phyloP scores from a whole-genome alignment of 1,140 invertebrate species.

The Tetragonula clypearis region DNA sequence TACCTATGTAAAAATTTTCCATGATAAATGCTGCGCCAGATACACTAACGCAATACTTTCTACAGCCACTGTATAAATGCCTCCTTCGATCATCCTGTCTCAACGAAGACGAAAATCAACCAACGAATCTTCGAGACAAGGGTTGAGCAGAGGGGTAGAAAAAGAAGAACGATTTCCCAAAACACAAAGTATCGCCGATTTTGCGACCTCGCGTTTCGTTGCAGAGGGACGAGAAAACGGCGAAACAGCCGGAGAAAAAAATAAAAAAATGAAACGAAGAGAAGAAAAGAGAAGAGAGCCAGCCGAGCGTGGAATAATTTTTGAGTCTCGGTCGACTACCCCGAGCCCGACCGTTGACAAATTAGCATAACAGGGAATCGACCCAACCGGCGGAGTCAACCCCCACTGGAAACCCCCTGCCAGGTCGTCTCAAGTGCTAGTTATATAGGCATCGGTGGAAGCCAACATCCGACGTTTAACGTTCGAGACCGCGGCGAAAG shows the following conservation, averaged over 20 bases:
- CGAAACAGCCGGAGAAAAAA: neutral
- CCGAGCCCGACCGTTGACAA: conserved; percentile 78
- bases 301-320: conserved; percentile 72
- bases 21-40: no score
- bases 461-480: conserved; percentile 61
- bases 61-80: no score
- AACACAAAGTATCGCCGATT: conserved; percentile 25
- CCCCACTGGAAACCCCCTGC: conserved; percentile 70
- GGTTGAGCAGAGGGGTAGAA: neutral
- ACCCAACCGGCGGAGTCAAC: conserved; percentile 77
- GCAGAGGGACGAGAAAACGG: neutral
- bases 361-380: conserved; percentile 82
- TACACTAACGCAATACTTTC: no score
- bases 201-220: neutral
- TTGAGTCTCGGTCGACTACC: conserved; percentile 69
- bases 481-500: conserved; percentile 42
- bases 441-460: conserved; percentile 66
- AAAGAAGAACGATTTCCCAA: conserved; percentile 27
- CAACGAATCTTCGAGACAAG: conserved; percentile 8
- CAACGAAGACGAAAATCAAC: conserved; percentile 45
- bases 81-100: conserved; percentile 6
- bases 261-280: neutral
- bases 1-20: no score
- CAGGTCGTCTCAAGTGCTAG: conserved; percentile 76
- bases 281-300: conserved; percentile 18